Base-by-base conservation (phyloP, 2,888 invertebrate species). In the Salticus scenicus region DNA sequence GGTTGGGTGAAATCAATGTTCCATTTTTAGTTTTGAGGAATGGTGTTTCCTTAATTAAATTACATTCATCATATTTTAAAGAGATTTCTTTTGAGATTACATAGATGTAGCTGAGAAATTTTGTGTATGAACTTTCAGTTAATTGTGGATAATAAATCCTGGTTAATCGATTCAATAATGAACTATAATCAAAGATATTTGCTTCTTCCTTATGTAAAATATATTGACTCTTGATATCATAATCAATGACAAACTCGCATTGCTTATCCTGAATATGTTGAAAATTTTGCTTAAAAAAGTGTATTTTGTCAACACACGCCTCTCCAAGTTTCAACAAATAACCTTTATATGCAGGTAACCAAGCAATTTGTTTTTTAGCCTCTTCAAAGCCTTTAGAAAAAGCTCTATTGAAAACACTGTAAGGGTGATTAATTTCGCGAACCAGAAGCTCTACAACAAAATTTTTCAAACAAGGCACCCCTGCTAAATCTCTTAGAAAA, bases 131-230 rank as follows among this genome's bases (percentile, higher is more conserved):
- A 20, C 27, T 24, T 63, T 12, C 24, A 63, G 63, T 63, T 63
- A 63, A 63, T 8, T 63, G 63, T 20, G 63, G 63, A 27, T 20
- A 63, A 24, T 67, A 67, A n/a, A n/a, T n/a, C n/a, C n/a, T n/a
- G n/a, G n/a, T n/a, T n/a, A n/a, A n/a, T n/a, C n/a, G n/a, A n/a
- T n/a, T n/a, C n/a, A n/a, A n/a, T n/a, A 51, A 51, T 12, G n/a
- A 1, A 14, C 7, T 17, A 51, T 51, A 51, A 51, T n/a, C 24
- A 14, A 51, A 51, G 24, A 20, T 5, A 0, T 51, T 51, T 51
- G 7, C 51, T 51, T 51, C 51, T 20, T 1, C 51, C 24, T 51
- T 7, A 51, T n/a, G 24, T 12, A 51, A 51, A 12, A n/a, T 5
- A 12, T 17, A 5, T 51, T 51, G 51, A 14, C 27, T 5, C 14